These are phyloP conservation scores for Leptopilina syphax DNA, from an alignment of 2,888 invertebrate species.

Conservation along the genomic window DNA sequence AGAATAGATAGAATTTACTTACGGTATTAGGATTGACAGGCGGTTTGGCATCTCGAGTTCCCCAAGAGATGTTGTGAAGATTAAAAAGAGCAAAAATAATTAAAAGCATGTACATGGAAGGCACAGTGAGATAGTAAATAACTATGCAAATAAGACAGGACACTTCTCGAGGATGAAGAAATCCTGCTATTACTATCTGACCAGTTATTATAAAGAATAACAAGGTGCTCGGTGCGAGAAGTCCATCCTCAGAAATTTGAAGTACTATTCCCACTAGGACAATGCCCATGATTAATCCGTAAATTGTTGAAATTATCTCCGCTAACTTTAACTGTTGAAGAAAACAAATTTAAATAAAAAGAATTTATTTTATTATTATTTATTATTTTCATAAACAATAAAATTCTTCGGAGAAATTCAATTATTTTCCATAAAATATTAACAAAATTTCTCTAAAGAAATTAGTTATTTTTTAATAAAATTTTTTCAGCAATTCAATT, in stretches of 20 bases:
- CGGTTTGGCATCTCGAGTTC: constrained; percentile 86
- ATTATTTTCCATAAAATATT: too few relatives aligned
- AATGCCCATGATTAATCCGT: constrained; percentile 92
- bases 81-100: constrained; percentile 95
- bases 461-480: too few relatives aligned
- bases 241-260: constrained; percentile 88
- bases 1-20: constrained; percentile 47
- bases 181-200: constrained; percentile 79
- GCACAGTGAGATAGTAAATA: constrained; percentile 94
- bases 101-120: constrained; percentile 95
- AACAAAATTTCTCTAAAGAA: too few relatives aligned
- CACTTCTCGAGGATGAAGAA: constrained; percentile 89
- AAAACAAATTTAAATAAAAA: background rate
- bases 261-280: constrained; percentile 89
- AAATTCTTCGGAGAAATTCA: too few relatives aligned
- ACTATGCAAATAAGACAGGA: constrained; percentile 85
- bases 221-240: constrained; percentile 89
- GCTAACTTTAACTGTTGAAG: constrained; percentile 83
- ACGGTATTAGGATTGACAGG: constrained; percentile 61
- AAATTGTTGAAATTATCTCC: constrained; percentile 85
- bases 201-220: constrained; percentile 87
- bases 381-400: too few relatives aligned
- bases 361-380: too few relatives aligned
- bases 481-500: too few relatives aligned
- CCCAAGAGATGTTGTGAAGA: constrained; percentile 96